A percentile compares a stretch with the other conserved stretches of the same genome.
Evolutionary conservation across 1,140 invertebrate genomes (phyloP).

Genomic region (Micrasema minimum): DNA sequence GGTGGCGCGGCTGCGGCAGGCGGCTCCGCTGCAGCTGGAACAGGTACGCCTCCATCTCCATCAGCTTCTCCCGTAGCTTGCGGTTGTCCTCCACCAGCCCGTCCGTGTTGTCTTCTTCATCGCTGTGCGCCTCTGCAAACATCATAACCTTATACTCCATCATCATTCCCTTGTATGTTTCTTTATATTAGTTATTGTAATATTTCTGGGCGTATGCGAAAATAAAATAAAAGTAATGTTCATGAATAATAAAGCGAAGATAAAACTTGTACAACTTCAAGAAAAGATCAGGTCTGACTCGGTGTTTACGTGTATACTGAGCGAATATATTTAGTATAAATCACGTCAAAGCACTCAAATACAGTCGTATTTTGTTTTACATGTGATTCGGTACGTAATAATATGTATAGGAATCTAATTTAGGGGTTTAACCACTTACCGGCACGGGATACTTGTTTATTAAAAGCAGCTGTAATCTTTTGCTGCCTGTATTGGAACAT

Average conservation of each 20-base stretch:
- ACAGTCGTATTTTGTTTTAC: too few relatives aligned
- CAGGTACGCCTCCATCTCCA: slow-evolving; percentile 10
- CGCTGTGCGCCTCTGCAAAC: slow-evolving; percentile 1
- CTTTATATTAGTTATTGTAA: too few relatives aligned
- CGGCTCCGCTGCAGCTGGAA: slow-evolving; percentile 19
- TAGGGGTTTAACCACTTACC: background rate
- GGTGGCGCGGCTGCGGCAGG: slow-evolving; percentile 20
- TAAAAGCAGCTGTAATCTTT: slow-evolving; percentile 16
- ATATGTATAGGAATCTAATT: background rate
- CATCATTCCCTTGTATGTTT: too few relatives aligned
- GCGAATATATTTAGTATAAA: too few relatives aligned
- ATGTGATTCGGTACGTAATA: background rate
- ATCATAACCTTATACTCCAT: too few relatives aligned
- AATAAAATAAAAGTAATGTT: too few relatives aligned
- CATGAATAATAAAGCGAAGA: too few relatives aligned
- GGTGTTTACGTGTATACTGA: too few relatives aligned
- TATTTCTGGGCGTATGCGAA: too few relatives aligned
- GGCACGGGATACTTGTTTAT: background rate
- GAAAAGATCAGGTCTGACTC: too few relatives aligned
- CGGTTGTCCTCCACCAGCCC: slow-evolving; percentile 22
- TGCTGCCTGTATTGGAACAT: slow-evolving; percentile 6
- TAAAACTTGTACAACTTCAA: too few relatives aligned
- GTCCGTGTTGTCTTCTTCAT: background rate
- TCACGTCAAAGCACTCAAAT: too few relatives aligned
- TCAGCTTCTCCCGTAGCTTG: slow-evolving; percentile 19